Base-by-base conservation (phyloP, 2,113 vertebrate genomes). In the Camelus dromedarius region DNA sequence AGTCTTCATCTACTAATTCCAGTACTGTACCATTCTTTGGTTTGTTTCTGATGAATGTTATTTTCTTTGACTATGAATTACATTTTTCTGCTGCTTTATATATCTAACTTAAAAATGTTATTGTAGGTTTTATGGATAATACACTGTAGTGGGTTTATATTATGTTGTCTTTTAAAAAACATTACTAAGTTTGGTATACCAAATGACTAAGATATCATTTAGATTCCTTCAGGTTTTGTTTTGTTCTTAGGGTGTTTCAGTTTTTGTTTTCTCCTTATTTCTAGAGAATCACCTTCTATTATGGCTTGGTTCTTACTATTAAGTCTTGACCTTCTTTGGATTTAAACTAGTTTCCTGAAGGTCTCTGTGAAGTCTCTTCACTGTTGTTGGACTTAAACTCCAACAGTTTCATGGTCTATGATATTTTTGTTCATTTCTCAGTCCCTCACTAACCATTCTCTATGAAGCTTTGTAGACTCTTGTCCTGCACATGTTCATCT, bases 221-320 rank as follows among this genome's bases (percentile, higher is more conserved):
- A 70, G 32, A 54, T 70, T 16, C 42, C 54, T 42, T 54, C 56
- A 35, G 26, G 28, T 18, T 89, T 79, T 46, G 9, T 28, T 62
- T 42, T 58, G 2, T 48, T 62, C 48, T 19, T 6, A 50, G 42
- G 28, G 15, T 62, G 22, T 80, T 72, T 62, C 42, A 19, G 3
- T 35, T 75, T 90, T 77, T 64, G 32, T 92, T 72, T 58, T 92
- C 54, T 83, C 26, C 3, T 56, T 22, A 22, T 64, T 95, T 77
- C 54, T 48, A 84, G 30, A 35, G 32, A 70, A 52, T 80, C 32
- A n/a, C 15, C 19, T 75, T 38, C 18, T 77, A 3, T 60, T 82
- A 9, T 70, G 12, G n/a, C 7, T 91, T 87, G 14, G 6, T 35
- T 89, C 11, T 35, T 69, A 8, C 3, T 50, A 58, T 82, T 42